phyloP scores from a whole-genome alignment of 2,888 invertebrate genomes.

The Bugulina stolonifera region DNA sequence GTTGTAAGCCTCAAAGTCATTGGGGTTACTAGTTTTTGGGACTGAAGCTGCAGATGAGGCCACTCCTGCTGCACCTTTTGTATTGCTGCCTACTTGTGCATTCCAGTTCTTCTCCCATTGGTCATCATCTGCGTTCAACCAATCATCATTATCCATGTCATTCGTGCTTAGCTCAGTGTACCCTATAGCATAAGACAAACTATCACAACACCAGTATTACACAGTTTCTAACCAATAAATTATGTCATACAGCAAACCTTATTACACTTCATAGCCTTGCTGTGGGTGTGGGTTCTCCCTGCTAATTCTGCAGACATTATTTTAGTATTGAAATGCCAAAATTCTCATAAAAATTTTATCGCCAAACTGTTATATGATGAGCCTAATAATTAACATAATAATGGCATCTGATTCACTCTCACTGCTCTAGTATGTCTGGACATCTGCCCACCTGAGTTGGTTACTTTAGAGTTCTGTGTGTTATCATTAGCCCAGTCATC shows the following conservation, averaged over 20 bases:
- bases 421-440: too few species aligned
- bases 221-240: too few species aligned
- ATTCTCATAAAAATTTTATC: too few species aligned
- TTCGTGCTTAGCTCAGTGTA: background rate
- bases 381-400: too few species aligned
- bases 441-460: background rate
- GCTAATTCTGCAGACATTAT: background rate
- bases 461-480: background rate
- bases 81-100: background rate
- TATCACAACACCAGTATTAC: too few species aligned
- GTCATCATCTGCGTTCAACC: constrained; percentile 22
- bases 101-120: constrained; percentile 24
- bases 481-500: background rate
- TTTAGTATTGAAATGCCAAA: background rate
- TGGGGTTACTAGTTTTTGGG: background rate
- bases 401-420: too few species aligned
- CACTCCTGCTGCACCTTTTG: background rate
- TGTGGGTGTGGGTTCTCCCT: background rate
- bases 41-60: background rate
- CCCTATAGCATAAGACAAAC: too few species aligned
- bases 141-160: constrained; percentile 10
- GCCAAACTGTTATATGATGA: too few species aligned
- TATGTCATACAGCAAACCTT: background rate
- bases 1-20: constrained; percentile 21
- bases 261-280: background rate